Evolutionary conservation across 2,888 invertebrate species (phyloP).

Genomic region (Ligdia adustata): DNA sequence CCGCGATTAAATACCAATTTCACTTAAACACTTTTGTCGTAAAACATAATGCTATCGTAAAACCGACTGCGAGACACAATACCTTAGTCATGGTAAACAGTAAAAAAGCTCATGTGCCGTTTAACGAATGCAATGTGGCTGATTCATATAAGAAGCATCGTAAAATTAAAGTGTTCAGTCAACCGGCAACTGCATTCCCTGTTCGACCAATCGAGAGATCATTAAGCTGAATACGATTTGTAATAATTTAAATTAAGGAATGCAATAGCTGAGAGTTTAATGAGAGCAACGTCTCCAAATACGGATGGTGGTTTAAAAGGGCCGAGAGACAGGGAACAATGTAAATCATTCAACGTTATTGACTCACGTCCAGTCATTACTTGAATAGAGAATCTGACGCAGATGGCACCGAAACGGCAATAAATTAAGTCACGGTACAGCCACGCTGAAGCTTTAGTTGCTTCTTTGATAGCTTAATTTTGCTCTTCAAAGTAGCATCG

Average conservation of each 20-base stretch:
- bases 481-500: constrained; percentile 39
- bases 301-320: constrained; percentile 14
- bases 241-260: constrained; percentile 17
- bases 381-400: constrained; percentile 60
- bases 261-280: constrained; percentile 11
- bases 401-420: constrained; percentile 60
- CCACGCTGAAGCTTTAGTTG: constrained; percentile 45
- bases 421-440: constrained; percentile 60
- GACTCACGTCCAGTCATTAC: constrained; percentile 60
- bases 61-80: constrained; percentile 36
- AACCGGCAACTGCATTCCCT: constrained; percentile 55
- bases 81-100: constrained; percentile 55
- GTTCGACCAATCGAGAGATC: constrained; percentile 40
- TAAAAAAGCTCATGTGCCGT: constrained; percentile 50
- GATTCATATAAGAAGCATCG: constrained; percentile 61
- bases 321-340: constrained; percentile 19
- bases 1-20: too few species aligned
- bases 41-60: constrained; percentile 29
- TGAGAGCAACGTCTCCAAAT: constrained; percentile 10
- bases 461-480: constrained; percentile 47
- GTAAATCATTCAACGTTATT: constrained; percentile 67
- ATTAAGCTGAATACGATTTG: constrained; percentile 36
- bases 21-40: constrained; percentile 9
- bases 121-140: constrained; percentile 62
- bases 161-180: constrained; percentile 63